phyloP scores from a whole-genome alignment of 2,797 vertebrate species.

The Rhadinocentrus ornatus region DNA sequence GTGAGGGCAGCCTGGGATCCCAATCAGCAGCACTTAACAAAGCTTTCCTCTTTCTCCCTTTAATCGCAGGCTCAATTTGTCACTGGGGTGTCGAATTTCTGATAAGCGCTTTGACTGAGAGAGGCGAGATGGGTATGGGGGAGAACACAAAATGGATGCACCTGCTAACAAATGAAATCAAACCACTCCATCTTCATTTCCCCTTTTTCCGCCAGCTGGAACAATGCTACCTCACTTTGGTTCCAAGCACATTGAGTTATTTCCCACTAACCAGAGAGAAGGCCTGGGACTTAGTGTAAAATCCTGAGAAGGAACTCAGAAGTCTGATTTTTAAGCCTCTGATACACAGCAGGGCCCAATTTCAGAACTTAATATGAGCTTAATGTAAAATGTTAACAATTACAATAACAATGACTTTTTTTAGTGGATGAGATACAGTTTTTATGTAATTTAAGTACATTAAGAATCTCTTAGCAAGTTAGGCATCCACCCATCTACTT shows the following conservation, averaged over 20 bases:
- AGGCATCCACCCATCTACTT: not conserved
- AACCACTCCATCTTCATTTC: slow-evolving; percentile 81
- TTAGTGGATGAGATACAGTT: not conserved
- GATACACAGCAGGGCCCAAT: slow-evolving; percentile 10
- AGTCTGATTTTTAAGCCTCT: slow-evolving; percentile 40
- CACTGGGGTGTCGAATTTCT: slow-evolving; percentile 84
- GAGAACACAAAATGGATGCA: slow-evolving; percentile 83
- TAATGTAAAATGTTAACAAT: not conserved
- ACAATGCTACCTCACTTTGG: slow-evolving; percentile 72
- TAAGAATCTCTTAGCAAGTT: not conserved
- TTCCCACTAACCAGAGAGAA: slow-evolving; percentile 58
- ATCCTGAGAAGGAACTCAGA: slow-evolving; percentile 31
- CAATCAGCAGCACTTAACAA: slow-evolving; percentile 83
- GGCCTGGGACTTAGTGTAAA: slow-evolving; percentile 46
- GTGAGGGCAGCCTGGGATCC: slow-evolving; percentile 74
- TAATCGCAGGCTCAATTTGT: slow-evolving; percentile 84
- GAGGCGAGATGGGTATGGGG: slow-evolving; percentile 67
- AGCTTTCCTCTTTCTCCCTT: slow-evolving; percentile 79
- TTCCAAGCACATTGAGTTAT: slow-evolving; percentile 65
- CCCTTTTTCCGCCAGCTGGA: slow-evolving; percentile 74
- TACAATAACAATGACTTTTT: not conserved
- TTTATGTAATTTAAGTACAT: not conserved
- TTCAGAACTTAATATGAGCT: slow-evolving; percentile 26
- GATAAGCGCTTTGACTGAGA: slow-evolving; percentile 78
- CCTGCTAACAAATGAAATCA: slow-evolving; percentile 87